Conservation (phyloP, 1,140 invertebrate genomes). For the Paraescarpia echinospica region DNA sequence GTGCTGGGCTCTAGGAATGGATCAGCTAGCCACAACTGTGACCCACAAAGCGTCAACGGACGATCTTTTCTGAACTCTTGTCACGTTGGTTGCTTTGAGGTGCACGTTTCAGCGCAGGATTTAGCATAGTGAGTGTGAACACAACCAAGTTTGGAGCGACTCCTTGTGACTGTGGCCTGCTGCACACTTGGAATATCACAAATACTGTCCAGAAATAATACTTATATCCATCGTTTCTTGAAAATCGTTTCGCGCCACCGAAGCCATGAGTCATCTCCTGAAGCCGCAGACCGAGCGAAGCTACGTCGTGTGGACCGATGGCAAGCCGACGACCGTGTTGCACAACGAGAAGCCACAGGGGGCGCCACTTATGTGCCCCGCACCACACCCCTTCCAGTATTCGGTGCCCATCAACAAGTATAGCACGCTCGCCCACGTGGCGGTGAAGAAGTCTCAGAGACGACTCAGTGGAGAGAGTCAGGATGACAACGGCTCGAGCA, state of each 20-base stretch:
- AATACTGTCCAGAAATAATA: no score
- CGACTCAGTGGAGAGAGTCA: background rate
- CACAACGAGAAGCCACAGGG: background rate
- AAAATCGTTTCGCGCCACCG: background rate
- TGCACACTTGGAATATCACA: no score
- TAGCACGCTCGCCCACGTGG: conserved; percentile 16
- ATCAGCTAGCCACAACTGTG: no score
- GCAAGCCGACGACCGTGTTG: conserved; percentile 5
- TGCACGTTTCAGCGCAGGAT: background rate
- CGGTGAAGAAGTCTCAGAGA: background rate
- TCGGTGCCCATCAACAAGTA: conserved; percentile 20
- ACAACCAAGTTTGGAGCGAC: background rate
- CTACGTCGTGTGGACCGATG: conserved; percentile 14
- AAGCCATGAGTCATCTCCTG: background rate
- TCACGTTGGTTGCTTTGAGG: background rate
- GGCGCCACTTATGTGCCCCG: background rate
- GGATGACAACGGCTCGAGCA: background rate
- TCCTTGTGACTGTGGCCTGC: no score
- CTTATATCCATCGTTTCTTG: background rate
- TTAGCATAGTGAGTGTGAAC: background rate
- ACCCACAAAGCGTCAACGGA: background rate
- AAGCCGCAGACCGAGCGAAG: background rate
- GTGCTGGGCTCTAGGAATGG: background rate
- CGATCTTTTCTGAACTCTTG: background rate
- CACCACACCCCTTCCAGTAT: conserved; percentile 15